These are phyloP conservation scores for Tragelaphus scriptus DNA, from an alignment of 2,113 vertebrate genomes.

Conservation along the genomic window DNA sequence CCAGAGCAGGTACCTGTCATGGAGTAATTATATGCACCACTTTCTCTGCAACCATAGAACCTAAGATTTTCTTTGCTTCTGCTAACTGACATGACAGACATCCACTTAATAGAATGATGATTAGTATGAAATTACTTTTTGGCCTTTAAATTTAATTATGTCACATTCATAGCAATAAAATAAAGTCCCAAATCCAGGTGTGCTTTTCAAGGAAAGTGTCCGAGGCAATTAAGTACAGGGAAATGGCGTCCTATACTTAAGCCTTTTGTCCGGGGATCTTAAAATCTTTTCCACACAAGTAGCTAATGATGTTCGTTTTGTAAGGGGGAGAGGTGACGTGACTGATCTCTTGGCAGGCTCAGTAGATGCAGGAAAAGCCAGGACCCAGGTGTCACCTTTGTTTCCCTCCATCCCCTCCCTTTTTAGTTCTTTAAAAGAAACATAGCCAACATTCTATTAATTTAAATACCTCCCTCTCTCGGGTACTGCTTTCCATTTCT, in stretches of 20 bases:
- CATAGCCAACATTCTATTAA: background rate
- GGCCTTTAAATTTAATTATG: constrained; percentile 62
- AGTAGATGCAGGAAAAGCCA: background rate
- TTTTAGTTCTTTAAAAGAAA: background rate
- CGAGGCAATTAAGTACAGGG: constrained; percentile 34
- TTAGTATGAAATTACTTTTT: constrained; percentile 64
- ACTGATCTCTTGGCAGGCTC: background rate
- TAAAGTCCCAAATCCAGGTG: constrained; percentile 49
- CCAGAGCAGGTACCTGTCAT: constrained; percentile 24
- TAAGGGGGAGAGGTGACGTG: background rate
- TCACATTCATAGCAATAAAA: constrained; percentile 56
- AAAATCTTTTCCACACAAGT: constrained; percentile 10
- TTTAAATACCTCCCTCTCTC: background rate
- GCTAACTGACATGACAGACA: constrained; percentile 32
- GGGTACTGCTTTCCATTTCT: background rate
- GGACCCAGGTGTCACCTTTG: constrained; percentile 45
- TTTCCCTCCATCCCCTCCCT: background rate
- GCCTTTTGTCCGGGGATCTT: constrained; percentile 45
- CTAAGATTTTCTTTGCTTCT: constrained; percentile 52
- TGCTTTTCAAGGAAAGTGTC: constrained; percentile 43
- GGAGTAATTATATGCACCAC: constrained; percentile 48
- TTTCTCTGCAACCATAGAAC: constrained; percentile 10
- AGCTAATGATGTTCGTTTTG: constrained; percentile 10
- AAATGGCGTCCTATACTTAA: background rate
- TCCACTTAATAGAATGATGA: constrained; percentile 39